A percentile compares a stretch with the other conserved stretches of the same genome.
phyloP scores from a whole-genome alignment of 2,888 invertebrate species.

The Gastracanthus pulcherrimus region DNA sequence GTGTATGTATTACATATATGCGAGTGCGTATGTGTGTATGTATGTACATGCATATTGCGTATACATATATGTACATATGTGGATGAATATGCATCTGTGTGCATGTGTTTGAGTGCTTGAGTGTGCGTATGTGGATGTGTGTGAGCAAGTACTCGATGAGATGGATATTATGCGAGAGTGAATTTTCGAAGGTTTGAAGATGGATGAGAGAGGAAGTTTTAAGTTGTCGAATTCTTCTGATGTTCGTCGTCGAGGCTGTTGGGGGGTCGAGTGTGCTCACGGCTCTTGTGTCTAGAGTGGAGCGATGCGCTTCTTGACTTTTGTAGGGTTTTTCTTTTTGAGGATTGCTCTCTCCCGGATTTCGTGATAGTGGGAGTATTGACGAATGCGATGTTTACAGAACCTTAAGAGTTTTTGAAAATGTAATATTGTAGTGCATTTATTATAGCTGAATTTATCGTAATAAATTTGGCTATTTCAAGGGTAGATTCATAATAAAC shows the following conservation, averaged over 20 bases:
- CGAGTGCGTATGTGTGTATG: no score
- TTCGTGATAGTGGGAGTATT: neutral
- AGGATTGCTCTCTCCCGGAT: neutral
- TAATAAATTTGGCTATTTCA: no score
- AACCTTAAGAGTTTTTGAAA: no score
- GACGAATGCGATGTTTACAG: neutral
- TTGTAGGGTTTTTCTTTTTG: neutral
- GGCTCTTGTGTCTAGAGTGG: neutral
- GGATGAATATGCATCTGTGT: no score
- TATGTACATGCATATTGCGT: no score
- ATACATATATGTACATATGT: no score
- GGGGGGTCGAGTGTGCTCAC: neutral
- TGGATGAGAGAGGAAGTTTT: neutral
- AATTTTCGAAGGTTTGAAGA: neutral
- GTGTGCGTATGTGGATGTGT: no score
- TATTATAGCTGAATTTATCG: no score
- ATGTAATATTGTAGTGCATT: no score
- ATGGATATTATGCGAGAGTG: slow-evolving; percentile 2
- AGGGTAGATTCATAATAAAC: no score
- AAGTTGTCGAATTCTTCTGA: neutral
- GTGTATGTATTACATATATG: neutral
- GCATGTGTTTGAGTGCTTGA: neutral
- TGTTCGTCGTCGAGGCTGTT: neutral
- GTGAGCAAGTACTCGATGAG: neutral
- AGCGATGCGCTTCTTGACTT: neutral